phyloP scores from a whole-genome alignment of 2,888 invertebrate species.

The Harpalus rufipes region DNA sequence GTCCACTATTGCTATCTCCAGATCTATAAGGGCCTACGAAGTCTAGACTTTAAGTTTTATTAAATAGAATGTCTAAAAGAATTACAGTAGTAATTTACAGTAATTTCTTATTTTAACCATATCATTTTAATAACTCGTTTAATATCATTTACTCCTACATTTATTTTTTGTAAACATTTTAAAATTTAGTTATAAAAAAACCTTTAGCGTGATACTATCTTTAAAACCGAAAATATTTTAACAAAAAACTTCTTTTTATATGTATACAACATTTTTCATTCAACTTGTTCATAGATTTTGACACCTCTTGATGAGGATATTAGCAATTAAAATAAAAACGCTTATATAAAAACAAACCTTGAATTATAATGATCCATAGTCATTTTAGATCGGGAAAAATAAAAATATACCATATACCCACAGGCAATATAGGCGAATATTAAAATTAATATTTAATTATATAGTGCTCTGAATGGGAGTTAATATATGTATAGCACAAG shows the following conservation, averaged over 20 bases:
- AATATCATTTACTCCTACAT: slow-evolving; percentile 16
- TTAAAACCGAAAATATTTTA: slow-evolving; percentile 22
- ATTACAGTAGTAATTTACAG: too few relatives aligned
- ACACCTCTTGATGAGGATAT: slow-evolving; percentile 50
- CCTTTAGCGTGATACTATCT: slow-evolving; percentile 4
- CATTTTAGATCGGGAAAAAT: slow-evolving; percentile 41
- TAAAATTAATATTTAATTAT: slow-evolving; percentile 46
- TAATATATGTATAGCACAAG: slow-evolving; percentile 21
- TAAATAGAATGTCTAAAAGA: too few relatives aligned
- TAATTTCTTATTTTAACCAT: not conserved
- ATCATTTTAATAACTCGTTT: slow-evolving; percentile 29
- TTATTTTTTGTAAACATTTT: slow-evolving; percentile 21
- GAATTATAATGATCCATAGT: slow-evolving; percentile 25
- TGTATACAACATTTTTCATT: slow-evolving; percentile 20
- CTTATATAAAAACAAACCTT: slow-evolving; percentile 2
- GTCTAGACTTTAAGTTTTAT: too few relatives aligned
- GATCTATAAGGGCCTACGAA: too few relatives aligned
- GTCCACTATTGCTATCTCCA: too few relatives aligned
- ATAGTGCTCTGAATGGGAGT: not conserved
- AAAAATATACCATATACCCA: not conserved
- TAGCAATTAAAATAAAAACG: slow-evolving; percentile 41
- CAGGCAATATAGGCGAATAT: slow-evolving; percentile 10
- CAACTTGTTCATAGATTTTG: slow-evolving; percentile 46
- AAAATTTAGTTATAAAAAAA: slow-evolving; percentile 6
- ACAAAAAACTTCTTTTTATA: slow-evolving; percentile 23